Evolutionary conservation across 2,888 invertebrate species (phyloP).

Genomic region (Lepetodrilus schrolli): DNA sequence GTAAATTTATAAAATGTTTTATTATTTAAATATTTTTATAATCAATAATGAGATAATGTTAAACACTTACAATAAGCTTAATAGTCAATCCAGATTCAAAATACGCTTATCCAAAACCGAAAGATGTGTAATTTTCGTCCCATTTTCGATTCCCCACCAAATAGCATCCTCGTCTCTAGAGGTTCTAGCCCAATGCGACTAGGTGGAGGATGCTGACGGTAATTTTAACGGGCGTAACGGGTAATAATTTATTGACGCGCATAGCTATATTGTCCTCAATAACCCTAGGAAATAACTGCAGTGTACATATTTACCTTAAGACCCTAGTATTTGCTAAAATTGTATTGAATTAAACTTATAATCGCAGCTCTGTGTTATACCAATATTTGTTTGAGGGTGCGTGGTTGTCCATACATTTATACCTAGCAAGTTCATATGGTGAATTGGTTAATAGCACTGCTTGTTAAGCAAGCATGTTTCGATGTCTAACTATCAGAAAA

Average conservation of each 20-base stretch:
- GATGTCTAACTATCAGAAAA: neutral
- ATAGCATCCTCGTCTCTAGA: no score
- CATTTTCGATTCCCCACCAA: no score
- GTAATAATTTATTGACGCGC: neutral
- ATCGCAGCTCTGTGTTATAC: neutral
- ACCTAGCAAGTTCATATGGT: neutral
- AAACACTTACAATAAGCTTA: no score
- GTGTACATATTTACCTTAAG: neutral
- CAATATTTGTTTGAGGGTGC: neutral
- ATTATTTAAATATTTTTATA: no score
- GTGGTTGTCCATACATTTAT: neutral
- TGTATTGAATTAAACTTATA: slow-evolving; percentile 14
- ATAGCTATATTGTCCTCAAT: neutral
- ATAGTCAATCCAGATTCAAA: no score
- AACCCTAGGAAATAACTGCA: neutral
- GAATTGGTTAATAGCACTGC: neutral
- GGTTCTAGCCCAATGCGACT: no score
- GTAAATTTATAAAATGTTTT: no score
- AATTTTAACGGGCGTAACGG: no score
- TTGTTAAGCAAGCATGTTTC: neutral
- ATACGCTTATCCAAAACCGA: no score
- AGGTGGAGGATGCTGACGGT: no score
- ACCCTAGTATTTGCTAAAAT: neutral
- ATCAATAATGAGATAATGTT: no score
- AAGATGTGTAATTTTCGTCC: no score